Percentiles rank a stretch among this genome's conserved stretches.
phyloP scores from a whole-genome alignment of 2,797 vertebrate genomes.

The Florisuga fusca region DNA sequence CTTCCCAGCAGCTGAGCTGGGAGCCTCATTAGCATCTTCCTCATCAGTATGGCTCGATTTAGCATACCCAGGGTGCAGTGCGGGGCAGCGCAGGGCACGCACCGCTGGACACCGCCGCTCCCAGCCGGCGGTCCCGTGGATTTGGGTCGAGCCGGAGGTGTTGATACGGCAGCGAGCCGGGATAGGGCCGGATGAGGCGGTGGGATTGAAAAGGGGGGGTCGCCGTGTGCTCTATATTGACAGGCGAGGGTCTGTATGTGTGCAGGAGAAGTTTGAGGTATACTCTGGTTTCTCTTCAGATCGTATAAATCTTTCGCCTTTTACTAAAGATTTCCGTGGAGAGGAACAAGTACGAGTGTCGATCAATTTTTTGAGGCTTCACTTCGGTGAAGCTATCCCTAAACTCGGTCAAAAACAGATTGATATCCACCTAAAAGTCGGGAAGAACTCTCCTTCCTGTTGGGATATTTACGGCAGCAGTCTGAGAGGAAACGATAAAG shows the following conservation, averaged over 20 bases:
- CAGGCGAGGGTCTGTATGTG: fast-evolving
- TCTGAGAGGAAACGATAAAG: no score
- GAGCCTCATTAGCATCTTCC: not conserved
- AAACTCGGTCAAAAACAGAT: no score
- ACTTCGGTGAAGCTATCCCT: fast-evolving
- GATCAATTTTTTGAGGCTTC: constrained; percentile 14
- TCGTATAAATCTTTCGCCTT: constrained; percentile 86
- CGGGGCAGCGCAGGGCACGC: not conserved
- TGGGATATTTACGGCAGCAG: no score
- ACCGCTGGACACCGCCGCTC: fast-evolving
- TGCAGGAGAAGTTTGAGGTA: fast-evolving
- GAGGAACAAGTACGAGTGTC: constrained; percentile 53
- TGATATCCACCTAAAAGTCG: no score
- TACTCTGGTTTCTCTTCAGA: constrained; percentile 82
- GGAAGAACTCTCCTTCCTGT: no score
- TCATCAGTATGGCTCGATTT: not conserved
- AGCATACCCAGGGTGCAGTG: not conserved
- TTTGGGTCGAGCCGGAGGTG: fast-evolving
- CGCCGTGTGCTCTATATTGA: fast-evolving
- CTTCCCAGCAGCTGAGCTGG: no score
- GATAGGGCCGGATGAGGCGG: fast-evolving
- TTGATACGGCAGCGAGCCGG: fast-evolving
- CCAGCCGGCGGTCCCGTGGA: no score
- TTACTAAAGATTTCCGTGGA: constrained; percentile 90
- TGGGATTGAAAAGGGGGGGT: fast-evolving